Base-by-base conservation (phyloP, 2,113 vertebrate genomes). In the Strix aluco region DNA sequence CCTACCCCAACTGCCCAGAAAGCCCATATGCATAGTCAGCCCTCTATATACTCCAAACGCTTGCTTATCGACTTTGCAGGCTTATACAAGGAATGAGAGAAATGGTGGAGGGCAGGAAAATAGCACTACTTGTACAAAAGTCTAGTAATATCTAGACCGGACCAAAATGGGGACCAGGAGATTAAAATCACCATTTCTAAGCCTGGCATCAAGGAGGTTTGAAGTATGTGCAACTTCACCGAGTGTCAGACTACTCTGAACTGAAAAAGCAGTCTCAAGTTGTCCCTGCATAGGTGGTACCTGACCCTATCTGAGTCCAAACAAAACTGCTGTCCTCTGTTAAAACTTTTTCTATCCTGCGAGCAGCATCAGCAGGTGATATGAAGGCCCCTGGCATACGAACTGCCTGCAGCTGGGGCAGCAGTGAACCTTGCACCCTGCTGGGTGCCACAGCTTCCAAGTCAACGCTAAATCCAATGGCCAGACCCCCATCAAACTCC, bases 391-490 rank as follows among this genome's bases (percentile, higher is more conserved):
- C 58, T 46, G 54, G 58, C 46, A 65, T 2, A 38, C 1, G 2
- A 70, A 30, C 4, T 4, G 11, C 67, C 6, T 7, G 40, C 55
- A 36, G 15, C 2, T 2, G 0, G 54, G 49, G n/a, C 55, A 58
- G 51, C 1, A 0, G 38, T 9, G 19, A 92, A n/a, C 20, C 32
- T 52, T 5, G 15, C 16, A 46, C 40, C 57, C 77, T 23, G 40
- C 55, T 11, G 30, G 65, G 10, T 3, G 3, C 69, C 51, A 61
- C 61, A 22, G 26, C 10, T 7, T 34, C 40, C n/a, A 46, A 26
- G 16, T 1, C 46, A 19, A 12, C 0, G 3, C 3, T 26, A 20
- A 69, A 25, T 12, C 9, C 22, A 58, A 22, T 0, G 0, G n/a
- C 22, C 30, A 70, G 65, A 71, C 15, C 17, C 29, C 16, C 27